These are phyloP conservation scores for Strongylocentrotus purpuratus DNA, from an alignment of 35 echinoderm and acorn worm species.

Conservation along the genomic window DNA sequence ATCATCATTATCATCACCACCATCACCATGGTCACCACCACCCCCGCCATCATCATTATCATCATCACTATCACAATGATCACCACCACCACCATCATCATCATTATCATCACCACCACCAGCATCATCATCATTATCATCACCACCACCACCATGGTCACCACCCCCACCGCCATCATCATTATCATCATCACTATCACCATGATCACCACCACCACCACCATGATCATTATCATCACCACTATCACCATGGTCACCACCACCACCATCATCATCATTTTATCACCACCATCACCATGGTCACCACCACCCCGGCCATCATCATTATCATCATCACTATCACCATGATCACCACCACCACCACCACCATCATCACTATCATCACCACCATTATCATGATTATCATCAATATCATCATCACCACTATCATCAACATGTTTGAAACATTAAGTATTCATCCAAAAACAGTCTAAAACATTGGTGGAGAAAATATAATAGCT, in stretches of 20 bases:
- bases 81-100: background rate
- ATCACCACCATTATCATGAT: background rate
- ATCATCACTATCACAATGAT: constrained; percentile 40
- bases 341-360: background rate
- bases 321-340: background rate
- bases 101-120: background rate
- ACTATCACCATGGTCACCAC: background rate
- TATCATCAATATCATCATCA: background rate
- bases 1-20: background rate
- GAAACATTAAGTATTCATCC: no score
- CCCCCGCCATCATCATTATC: background rate
- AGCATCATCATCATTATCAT: background rate
- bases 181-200: background rate
- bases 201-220: background rate
- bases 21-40: constrained; percentile 34
- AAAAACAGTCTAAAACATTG: no score
- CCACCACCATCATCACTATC: background rate
- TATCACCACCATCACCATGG: background rate
- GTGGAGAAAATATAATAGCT: no score
- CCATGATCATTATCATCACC: background rate
- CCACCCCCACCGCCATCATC: background rate
- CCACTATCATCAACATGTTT: background rate
- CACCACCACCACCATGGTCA: background rate
- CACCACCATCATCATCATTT: background rate
- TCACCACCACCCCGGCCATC: background rate